A percentile compares a stretch with the other conserved stretches of the same genome.
Conservation (phyloP, 2,888 invertebrate genomes). For the Platypus cylindrus region DNA sequence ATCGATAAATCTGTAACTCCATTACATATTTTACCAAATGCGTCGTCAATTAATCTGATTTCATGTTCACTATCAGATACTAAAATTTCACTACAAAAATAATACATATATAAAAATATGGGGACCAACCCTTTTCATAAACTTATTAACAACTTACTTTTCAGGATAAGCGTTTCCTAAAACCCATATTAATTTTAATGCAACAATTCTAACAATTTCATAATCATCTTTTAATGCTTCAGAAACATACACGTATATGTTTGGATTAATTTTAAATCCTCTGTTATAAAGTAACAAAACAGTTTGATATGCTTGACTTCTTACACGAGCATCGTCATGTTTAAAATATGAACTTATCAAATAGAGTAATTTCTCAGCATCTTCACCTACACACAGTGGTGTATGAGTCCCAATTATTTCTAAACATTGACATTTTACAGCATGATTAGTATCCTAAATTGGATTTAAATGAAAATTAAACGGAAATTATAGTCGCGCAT, state of each 20-base stretch:
- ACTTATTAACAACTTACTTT: constrained; percentile 39
- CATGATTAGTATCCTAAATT: constrained; percentile 53
- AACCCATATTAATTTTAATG: constrained; percentile 74
- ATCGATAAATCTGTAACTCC: constrained; percentile 87
- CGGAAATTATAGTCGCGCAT: neutral
- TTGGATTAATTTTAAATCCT: constrained; percentile 64
- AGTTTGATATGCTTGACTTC: constrained; percentile 78
- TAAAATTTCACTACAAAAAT: constrained; percentile 47
- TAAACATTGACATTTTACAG: constrained; percentile 67
- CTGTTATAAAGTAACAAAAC: constrained; percentile 72
- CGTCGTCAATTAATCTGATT: constrained; percentile 84
- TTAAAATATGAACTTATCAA: constrained; percentile 77
- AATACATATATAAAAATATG: too few species aligned
- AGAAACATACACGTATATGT: constrained; percentile 56
- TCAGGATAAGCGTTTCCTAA: constrained; percentile 80
- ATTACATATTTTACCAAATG: constrained; percentile 89
- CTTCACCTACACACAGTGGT: constrained; percentile 45
- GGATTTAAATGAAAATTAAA: constrained; percentile 3
- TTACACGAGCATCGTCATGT: constrained; percentile 80
- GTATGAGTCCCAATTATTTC: constrained; percentile 65
- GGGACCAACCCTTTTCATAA: too few species aligned
- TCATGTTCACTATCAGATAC: constrained; percentile 67
- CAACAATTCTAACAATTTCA: constrained; percentile 32
- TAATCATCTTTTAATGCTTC: constrained; percentile 33
- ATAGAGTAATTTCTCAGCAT: constrained; percentile 51